Conservation (phyloP, 2,113 vertebrate genomes). For the Notiomystis cincta region DNA sequence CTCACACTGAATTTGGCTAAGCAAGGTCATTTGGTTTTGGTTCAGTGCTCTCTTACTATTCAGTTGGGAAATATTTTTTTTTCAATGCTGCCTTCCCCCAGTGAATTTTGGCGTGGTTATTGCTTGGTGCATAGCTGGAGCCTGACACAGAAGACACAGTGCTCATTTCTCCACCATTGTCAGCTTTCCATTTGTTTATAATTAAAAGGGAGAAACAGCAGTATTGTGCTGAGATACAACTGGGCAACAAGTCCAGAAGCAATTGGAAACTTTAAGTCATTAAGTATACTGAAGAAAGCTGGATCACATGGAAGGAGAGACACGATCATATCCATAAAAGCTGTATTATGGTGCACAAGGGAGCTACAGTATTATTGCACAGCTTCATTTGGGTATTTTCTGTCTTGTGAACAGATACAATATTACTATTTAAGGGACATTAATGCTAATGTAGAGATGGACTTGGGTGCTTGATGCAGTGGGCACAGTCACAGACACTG, state of each 20-base stretch:
- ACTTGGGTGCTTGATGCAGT: background rate
- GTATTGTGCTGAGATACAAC: slow-evolving; percentile 36
- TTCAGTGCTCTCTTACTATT: slow-evolving; percentile 1
- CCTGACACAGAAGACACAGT: background rate
- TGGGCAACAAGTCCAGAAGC: slow-evolving; percentile 27
- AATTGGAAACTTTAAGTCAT: slow-evolving; percentile 49
- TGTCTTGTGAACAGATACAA: background rate
- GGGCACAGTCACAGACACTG: background rate
- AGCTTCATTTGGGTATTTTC: background rate
- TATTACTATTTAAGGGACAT: background rate
- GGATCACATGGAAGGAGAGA: background rate
- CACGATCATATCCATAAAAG: background rate
- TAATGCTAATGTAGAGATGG: background rate
- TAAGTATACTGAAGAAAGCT: background rate
- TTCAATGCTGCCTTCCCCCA: background rate
- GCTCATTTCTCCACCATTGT: slow-evolving; percentile 8
- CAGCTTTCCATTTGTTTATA: slow-evolving; percentile 44
- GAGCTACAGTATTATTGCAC: background rate
- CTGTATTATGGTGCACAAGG: background rate
- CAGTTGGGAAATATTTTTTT: background rate
- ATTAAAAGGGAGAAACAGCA: slow-evolving; percentile 31
- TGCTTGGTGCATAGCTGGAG: slow-evolving; percentile 36
- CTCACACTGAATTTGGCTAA: background rate
- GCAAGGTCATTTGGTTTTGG: background rate
- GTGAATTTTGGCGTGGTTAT: background rate